Evolutionary conservation across 2,113 vertebrate genomes (phyloP), one percentile per base, ranked within the genome.

Genomic region (Rhynchopsitta pachyrhyncha): DNA sequence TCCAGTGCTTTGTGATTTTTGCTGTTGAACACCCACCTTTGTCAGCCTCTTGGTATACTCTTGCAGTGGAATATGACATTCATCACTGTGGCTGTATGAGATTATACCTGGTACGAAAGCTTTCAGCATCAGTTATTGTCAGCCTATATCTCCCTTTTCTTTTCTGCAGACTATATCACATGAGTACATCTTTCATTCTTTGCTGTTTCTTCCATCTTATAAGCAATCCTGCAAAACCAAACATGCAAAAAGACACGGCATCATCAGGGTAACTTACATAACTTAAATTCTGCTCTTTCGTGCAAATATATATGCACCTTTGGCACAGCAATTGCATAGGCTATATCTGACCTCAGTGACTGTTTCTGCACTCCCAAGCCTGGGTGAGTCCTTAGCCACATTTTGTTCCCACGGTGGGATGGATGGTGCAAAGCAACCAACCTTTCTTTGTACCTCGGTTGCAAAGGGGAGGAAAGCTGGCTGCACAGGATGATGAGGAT

Each of bases 1-100:
- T 64, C 92, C 59, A 52, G 55, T 50, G 59, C 47, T 91, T 93
- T 92, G 78, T 11, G 4, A 63, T 92, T 84, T 82, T 86, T 92
- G 39, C 86, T 82, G 63, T 94, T 88, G 57, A 93, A 68, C 59
- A 39, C 66, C 73, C 35, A 68, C 57, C 80, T 91, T 81, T 82
- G 71, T 71, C 79, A 86, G 82, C 33, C 71, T 89, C 28, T 31
- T 95, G 86, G 79, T 39, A 71, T 13, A 17, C 37, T 86, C 18
- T 94, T 82, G 44, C 46, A 23, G 64, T 67, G 35, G 47, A 88
- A 79, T 74, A 68, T 27, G 68, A 74, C 67, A 31, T 88, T 93
- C 87, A 59, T 76, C 66, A n/a, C 44, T 2, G 2, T 19, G 67
- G 73, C 31, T 94, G 12, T 80, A 28, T 63, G 73, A 91, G 50